phyloP scores from a whole-genome alignment of 2,797 vertebrate genomes.

The Pseudocheirus occidentalis region DNA sequence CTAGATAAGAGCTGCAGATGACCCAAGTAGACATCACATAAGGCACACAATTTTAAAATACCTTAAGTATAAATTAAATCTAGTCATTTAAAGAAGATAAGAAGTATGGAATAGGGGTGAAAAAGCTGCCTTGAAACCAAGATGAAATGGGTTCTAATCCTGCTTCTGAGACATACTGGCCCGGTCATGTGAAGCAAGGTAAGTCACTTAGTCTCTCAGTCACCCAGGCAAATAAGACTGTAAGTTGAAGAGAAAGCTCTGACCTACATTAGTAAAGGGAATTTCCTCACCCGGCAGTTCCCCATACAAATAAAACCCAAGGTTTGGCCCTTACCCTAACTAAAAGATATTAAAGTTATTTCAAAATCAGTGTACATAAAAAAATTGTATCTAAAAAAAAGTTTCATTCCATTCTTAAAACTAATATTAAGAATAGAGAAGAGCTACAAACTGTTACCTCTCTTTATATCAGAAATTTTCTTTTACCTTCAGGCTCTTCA shows the following conservation, averaged over 20 bases:
- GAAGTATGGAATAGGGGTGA: not conserved
- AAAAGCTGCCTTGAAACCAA: not conserved
- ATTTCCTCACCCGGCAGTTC: not conserved
- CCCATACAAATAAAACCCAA: not conserved
- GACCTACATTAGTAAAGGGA: not conserved
- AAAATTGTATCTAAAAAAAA: not conserved
- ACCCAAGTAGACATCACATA: not conserved
- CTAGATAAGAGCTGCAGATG: not conserved
- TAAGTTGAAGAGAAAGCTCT: not conserved
- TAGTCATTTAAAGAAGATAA: not conserved
- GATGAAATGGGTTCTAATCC: not conserved
- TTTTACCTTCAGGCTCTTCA: slow-evolving; percentile 97
- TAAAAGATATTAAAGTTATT: slow-evolving; percentile 8
- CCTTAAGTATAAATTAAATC: not conserved
- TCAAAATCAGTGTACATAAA: slow-evolving; percentile 13
- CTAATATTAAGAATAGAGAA: slow-evolving; percentile 18
- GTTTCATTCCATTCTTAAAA: not conserved
- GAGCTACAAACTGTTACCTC: not conserved
- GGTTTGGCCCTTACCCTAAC: not conserved
- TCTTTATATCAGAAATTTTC: slow-evolving; percentile 29
- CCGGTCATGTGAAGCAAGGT: not conserved
- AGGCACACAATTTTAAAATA: not conserved
- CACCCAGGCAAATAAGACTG: not conserved
- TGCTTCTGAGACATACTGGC: not conserved
- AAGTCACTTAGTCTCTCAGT: not conserved